Evolutionary conservation across 2,797 vertebrate genomes (phyloP).

Genomic region (Hirundo rustica): DNA sequence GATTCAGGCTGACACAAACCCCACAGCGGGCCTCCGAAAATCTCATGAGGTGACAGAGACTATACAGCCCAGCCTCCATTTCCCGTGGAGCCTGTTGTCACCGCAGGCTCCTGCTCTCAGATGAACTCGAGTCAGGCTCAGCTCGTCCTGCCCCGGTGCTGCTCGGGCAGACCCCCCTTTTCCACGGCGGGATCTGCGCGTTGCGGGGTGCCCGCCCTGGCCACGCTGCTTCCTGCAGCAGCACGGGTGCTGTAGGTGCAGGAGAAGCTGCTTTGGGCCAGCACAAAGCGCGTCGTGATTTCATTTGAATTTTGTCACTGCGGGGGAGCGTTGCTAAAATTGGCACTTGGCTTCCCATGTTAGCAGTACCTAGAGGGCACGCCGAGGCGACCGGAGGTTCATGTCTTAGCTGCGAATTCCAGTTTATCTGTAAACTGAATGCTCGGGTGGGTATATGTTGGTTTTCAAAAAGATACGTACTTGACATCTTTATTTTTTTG

Average conservation of each 20-base stretch:
- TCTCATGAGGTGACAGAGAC: accelerated
- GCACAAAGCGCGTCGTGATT: not conserved
- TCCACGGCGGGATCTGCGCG: accelerated
- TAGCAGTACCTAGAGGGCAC: conserved; percentile 32
- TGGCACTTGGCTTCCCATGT: conserved; percentile 14
- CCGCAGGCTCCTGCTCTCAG: not conserved
- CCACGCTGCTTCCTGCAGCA: not conserved
- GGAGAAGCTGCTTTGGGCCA: not conserved
- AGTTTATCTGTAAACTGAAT: not conserved
- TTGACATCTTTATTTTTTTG: conserved; percentile 63
- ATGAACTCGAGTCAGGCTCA: not conserved
- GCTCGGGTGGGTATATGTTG: not conserved
- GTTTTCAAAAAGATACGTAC: not conserved
- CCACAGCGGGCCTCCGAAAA: not conserved
- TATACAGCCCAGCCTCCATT: not conserved
- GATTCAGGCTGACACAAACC: not conserved
- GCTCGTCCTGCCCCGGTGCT: accelerated
- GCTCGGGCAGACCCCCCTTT: accelerated
- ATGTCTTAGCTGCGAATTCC: not conserved
- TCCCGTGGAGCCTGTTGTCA: not conserved
- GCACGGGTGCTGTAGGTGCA: not conserved
- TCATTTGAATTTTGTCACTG: conserved; percentile 9
- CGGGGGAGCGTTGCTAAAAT: conserved; percentile 43
- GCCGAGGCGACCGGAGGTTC: not conserved
- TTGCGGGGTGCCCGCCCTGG: not conserved